These are phyloP conservation scores for Malthinus flaveolus DNA, from an alignment of 2,888 invertebrate species.

Conservation along the genomic window DNA sequence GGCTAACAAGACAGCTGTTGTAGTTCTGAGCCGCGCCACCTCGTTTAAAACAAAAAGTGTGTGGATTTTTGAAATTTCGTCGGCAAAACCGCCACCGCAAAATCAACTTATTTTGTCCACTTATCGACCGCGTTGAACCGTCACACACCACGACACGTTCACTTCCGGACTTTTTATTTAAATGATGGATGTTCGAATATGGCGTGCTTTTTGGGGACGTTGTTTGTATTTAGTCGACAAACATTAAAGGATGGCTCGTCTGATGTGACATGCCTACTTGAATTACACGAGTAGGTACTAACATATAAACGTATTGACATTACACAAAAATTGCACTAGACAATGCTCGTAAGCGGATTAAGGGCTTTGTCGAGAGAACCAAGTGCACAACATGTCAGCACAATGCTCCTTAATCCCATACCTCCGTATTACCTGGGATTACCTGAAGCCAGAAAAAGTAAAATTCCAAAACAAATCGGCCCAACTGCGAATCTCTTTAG, in stretches of 20 bases:
- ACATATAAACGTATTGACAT: slow-evolving; percentile 12
- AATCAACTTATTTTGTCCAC: slow-evolving; percentile 39
- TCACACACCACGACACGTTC: slow-evolving; percentile 44
- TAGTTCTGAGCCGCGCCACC: neutral
- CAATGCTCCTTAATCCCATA: slow-evolving; percentile 32
- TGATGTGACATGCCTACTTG: slow-evolving; percentile 36
- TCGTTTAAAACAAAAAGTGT: neutral
- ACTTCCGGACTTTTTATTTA: slow-evolving; percentile 42
- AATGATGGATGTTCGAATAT: slow-evolving; percentile 39
- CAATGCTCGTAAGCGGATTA: slow-evolving; percentile 43
- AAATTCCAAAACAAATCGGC: slow-evolving; percentile 3
- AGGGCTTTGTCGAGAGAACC: slow-evolving; percentile 40
- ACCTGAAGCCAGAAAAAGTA: slow-evolving; percentile 7
- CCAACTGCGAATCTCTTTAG: slow-evolving; percentile 8
- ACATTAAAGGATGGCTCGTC: slow-evolving; percentile 38
- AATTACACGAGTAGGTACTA: slow-evolving; percentile 39
- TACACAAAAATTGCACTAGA: slow-evolving; percentile 18
- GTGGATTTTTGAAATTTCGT: slow-evolving; percentile 16
- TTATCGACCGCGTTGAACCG: slow-evolving; percentile 49
- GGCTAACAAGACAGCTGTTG: slow-evolving; percentile 43
- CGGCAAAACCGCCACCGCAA: slow-evolving; percentile 17
- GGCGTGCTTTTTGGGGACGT: slow-evolving; percentile 32
- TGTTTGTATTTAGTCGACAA: slow-evolving; percentile 42
- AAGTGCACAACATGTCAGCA: slow-evolving; percentile 41
- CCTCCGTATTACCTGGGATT: slow-evolving; percentile 19